These are phyloP conservation scores for Procambarus clarkii DNA, from an alignment of 1,140 invertebrate genomes.

Conservation along the genomic window DNA sequence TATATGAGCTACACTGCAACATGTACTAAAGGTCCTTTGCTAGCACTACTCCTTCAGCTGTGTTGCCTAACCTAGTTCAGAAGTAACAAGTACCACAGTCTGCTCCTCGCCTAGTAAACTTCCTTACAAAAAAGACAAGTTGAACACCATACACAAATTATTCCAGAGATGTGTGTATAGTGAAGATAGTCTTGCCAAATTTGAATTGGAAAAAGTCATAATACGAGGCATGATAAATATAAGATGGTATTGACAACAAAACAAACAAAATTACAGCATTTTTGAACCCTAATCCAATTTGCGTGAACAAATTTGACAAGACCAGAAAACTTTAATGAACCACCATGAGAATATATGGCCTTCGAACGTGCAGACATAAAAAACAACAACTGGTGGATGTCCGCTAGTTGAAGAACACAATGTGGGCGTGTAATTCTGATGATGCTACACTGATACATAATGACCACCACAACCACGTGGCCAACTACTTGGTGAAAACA, in stretches of 20 bases:
- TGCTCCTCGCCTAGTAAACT: constrained; percentile 33
- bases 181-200: no score
- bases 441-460: background rate
- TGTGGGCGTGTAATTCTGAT: background rate
- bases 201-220: no score
- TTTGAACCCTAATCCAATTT: background rate
- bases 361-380: background rate
- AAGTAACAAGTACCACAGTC: constrained; percentile 38
- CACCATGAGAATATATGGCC: background rate
- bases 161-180: background rate
- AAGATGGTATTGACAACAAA: background rate
- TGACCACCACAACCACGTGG: background rate
- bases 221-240: no score
- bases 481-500: background rate
- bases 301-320: background rate
- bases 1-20: constrained; percentile 70
- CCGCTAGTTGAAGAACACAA: background rate
- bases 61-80: constrained; percentile 46
- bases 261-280: background rate
- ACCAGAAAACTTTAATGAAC: background rate
- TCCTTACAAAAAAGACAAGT: background rate
- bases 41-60: constrained; percentile 52
- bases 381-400: background rate
- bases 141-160: background rate
- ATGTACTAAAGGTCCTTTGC: constrained; percentile 59